Evolutionary conservation across 2,888 invertebrate species (phyloP), one percentile per base, ranked within the genome.

Genomic region (Trachelus troglodyta): DNA sequence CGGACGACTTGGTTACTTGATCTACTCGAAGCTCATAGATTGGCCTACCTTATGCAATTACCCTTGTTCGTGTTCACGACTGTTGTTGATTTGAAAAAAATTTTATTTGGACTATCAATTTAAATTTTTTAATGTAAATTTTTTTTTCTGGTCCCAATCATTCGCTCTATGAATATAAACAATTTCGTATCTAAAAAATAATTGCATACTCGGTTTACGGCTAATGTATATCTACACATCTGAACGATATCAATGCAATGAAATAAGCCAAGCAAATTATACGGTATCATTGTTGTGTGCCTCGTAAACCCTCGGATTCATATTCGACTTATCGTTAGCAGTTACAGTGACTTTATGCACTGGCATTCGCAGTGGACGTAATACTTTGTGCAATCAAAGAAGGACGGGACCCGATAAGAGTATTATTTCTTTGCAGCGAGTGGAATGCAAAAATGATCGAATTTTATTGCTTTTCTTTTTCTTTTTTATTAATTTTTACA

Each of bases 231-330:
- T 56, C 23, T 23, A 56, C 40, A 56, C 40, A 56, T 56, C 40
- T 23, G 40, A 56, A 56, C 40, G 23, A 2, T 56, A 23, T 6
- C 23, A 9, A 56, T 23, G 83, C 83, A 83, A 84, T 83, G 78
- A 82, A 84, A 85, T 83, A 81, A 85, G 83, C 81, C 77, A 77
- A 85, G 78, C 81, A 82, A 86, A 88, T 88, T 85, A 88, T 83
- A 87, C 85, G 87, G 85, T 89, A 89, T 88, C 89, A 87, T 83
- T 82, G 83, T 85, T 85, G 83, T 82, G 77, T 56, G 40, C 81
- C 83, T 84, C 85, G 84, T 89, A 86, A 89, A 88, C 80, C 84
- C 80, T 81, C 79, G 80, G 84, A 74, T 56, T 56, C 40, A 23
- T 56, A 23, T 56, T 56, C 40, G 40, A 56, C 9, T 56, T 56